These are phyloP conservation scores for Yponomeuta cagnagella DNA, from an alignment of 2,888 invertebrate species.

Conservation along the genomic window DNA sequence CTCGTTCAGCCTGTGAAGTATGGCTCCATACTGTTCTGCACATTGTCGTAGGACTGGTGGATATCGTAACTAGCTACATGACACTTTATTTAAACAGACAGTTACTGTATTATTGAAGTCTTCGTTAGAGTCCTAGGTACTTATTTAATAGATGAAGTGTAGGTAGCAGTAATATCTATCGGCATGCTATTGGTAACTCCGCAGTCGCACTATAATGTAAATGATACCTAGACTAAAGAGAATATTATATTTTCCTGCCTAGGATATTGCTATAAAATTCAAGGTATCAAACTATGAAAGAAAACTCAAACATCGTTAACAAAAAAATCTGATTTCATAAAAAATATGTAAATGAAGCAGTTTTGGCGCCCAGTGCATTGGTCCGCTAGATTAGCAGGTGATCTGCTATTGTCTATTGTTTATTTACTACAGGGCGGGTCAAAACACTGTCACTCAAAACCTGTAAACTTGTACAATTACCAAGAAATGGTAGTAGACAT, in stretches of 20 bases:
- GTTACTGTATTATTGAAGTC: not conserved
- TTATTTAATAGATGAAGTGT: too few relatives aligned
- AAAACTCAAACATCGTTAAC: too few relatives aligned
- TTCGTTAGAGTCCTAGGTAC: too few relatives aligned
- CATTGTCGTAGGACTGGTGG: slow-evolving; percentile 3
- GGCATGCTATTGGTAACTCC: too few relatives aligned
- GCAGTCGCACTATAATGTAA: too few relatives aligned
- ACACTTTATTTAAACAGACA: not conserved
- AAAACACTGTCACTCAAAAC: not conserved
- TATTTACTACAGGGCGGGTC: not conserved
- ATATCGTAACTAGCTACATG: not conserved
- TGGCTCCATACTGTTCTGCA: not conserved
- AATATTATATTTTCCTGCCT: too few relatives aligned
- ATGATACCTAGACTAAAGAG: too few relatives aligned
- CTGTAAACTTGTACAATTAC: not conserved
- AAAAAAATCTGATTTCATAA: too few relatives aligned
- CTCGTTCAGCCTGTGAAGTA: not conserved
- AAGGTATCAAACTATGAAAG: too few relatives aligned
- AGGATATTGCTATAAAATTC: too few relatives aligned
- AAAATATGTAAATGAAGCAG: not conserved
- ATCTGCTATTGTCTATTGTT: not conserved
- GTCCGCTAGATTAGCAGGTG: not conserved
- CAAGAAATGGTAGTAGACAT: not conserved
- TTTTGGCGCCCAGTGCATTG: not conserved
- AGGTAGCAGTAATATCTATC: too few relatives aligned